A percentile compares a stretch with the other conserved stretches of the same genome.
phyloP scores from a whole-genome alignment of 2,113 vertebrate genomes.

The Onychostruthus taczanowskii region DNA sequence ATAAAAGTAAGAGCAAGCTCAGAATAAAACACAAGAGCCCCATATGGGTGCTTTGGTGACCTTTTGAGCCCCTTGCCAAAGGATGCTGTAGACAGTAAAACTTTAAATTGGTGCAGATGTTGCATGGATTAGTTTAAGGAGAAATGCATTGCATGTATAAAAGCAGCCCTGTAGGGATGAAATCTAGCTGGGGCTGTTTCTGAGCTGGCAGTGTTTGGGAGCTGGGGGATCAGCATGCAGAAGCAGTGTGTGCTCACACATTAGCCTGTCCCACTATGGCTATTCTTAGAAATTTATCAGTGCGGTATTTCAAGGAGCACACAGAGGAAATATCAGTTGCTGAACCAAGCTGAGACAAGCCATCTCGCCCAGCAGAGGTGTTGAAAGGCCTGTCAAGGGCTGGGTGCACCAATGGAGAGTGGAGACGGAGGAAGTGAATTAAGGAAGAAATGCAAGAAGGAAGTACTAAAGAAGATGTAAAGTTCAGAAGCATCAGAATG shows the following conservation, averaged over 20 bases:
- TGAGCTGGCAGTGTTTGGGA: not conserved
- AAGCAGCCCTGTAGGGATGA: not conserved
- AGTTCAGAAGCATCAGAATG: not conserved
- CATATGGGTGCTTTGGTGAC: not conserved
- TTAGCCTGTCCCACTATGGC: not conserved
- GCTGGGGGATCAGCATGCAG: not conserved
- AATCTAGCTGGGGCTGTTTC: not conserved
- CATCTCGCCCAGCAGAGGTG: not conserved
- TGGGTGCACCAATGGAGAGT: not conserved
- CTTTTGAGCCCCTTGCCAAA: not conserved
- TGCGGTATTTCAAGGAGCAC: not conserved
- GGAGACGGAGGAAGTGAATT: not conserved
- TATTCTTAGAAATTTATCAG: slow-evolving; percentile 3
- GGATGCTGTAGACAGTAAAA: not conserved
- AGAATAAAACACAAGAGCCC: not conserved
- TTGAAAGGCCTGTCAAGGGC: not conserved
- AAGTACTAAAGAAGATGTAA: not conserved
- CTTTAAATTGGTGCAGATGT: not conserved
- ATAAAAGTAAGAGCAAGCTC: not conserved
- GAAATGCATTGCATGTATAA: not conserved
- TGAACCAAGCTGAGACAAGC: not conserved
- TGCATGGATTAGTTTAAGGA: not conserved
- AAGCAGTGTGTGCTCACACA: not conserved
- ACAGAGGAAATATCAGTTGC: not conserved
- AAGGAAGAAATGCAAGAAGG: not conserved